Evolutionary conservation across 2,888 invertebrate species (phyloP).

Genomic region (Caprella mutica): DNA sequence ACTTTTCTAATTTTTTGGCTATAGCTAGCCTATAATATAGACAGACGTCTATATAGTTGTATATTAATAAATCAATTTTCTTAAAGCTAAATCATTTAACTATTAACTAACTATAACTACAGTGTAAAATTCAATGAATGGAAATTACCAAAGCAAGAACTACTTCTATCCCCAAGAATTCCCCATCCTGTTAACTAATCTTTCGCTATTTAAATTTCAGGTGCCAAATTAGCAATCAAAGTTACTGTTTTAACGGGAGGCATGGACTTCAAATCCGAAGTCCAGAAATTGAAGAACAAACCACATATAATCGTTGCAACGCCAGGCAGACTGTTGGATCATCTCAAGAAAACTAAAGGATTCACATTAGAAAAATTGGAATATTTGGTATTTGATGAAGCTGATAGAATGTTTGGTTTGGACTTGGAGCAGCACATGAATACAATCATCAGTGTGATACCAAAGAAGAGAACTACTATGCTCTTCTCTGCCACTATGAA

Average conservation of each 20-base stretch:
- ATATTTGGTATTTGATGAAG: conserved; percentile 79
- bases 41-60: no score
- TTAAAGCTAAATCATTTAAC: no score
- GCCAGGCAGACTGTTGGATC: conserved; percentile 3
- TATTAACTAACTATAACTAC: no score
- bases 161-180: no score
- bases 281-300: neutral
- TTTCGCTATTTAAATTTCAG: no score
- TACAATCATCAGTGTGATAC: conserved; percentile 84
- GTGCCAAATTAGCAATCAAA: neutral
- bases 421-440: conserved; percentile 97
- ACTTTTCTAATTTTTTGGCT: no score
- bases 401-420: conserved; percentile 96
- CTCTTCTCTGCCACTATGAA: conserved; percentile 99
- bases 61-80: no score
- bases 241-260: conserved; percentile 53
- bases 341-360: neutral
- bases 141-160: no score
- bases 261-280: conserved; percentile 69
- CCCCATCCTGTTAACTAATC: no score
- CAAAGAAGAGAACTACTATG: conserved; percentile 78
- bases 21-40: no score
- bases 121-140: no score
- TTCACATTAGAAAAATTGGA: conserved; percentile 1
- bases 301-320: conserved; percentile 4